phyloP scores from a whole-genome alignment of 2,113 vertebrate species.

The Hippocampus guttulatus region DNA sequence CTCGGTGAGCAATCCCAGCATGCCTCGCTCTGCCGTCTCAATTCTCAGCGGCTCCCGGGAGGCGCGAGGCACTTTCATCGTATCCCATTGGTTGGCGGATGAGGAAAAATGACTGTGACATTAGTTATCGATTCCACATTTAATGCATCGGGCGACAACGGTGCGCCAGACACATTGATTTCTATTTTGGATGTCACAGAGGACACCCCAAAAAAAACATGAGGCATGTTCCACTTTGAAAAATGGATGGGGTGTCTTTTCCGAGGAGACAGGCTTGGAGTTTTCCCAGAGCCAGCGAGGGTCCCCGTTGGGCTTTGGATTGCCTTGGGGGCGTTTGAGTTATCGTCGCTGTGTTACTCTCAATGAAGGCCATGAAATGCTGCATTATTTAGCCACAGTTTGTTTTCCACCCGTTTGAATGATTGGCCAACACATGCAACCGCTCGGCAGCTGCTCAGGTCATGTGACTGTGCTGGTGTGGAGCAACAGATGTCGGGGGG shows the following conservation, averaged over 20 bases:
- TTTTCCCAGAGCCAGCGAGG: slow-evolving; percentile 22
- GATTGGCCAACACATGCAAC: slow-evolving; percentile 30
- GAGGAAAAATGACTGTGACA: slow-evolving; percentile 71
- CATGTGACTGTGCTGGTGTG: slow-evolving; percentile 29
- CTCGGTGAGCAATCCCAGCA: slow-evolving; percentile 4
- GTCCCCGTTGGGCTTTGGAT: background rate
- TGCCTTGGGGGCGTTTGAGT: too few relatives aligned
- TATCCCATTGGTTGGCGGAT: slow-evolving; percentile 42
- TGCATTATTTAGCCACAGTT: background rate
- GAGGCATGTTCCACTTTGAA: slow-evolving; percentile 42
- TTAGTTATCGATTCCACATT: slow-evolving; percentile 67
- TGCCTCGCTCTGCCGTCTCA: slow-evolving; percentile 10
- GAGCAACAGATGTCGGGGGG: too few relatives aligned
- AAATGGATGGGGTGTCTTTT: slow-evolving; percentile 43
- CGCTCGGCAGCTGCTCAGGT: slow-evolving; percentile 13
- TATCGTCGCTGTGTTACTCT: background rate
- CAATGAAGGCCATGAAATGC: background rate
- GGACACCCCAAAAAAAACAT: slow-evolving; percentile 44
- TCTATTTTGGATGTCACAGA: slow-evolving; percentile 58
- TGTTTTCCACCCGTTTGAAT: slow-evolving; percentile 29
- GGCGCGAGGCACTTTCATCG: slow-evolving; percentile 9
- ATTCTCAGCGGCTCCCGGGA: slow-evolving; percentile 25
- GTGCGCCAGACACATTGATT: slow-evolving; percentile 67
- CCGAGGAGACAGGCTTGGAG: slow-evolving; percentile 2
- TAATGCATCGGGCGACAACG: slow-evolving; percentile 54